Base-by-base conservation (phyloP, 1,140 invertebrate genomes). In the Coenobita brevimanus region DNA sequence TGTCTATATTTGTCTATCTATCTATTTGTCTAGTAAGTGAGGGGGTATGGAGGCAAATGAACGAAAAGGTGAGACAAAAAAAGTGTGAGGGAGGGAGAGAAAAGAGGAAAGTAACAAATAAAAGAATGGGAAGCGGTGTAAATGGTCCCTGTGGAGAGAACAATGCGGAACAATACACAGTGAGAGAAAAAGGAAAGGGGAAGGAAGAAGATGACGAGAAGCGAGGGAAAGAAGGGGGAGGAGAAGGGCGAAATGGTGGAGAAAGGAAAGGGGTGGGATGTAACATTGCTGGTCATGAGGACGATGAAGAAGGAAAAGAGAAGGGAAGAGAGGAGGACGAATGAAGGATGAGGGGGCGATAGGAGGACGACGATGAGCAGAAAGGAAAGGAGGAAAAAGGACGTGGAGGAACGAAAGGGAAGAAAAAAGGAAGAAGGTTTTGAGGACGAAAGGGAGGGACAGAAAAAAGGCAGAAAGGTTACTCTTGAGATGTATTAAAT, bases 11-110 rank as follows among this genome's bases (percentile, higher is more conserved):
- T n/a, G n/a, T n/a, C n/a, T n/a, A n/a, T n/a, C n/a, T n/a, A n/a
- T n/a, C n/a, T n/a, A n/a, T n/a, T n/a, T n/a, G n/a, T n/a, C n/a
- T n/a, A n/a, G n/a, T n/a, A n/a, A n/a, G n/a, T n/a, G 54, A 57
- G n/a, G 54, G 54, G n/a, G 54, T n/a, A n/a, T 13, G n/a, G 54
- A 57, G 54, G 54, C n/a, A 57, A 57, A 57, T 13, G 54, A n/a
- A 57, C n/a, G 54, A 57, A 57, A n/a, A n/a, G 54, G n/a, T n/a
- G n/a, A 57, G n/a, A 57, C 54, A n/a, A 57, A 57, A n/a, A 57
- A 57, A 10, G 54, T 57, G 54, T 13, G 54, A 57, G 54, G n/a
- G 54, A 57, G n/a, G n/a, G 54, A 57, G 54, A 57, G n/a, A 57
- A 57, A n/a, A 57, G n/a, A n/a, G n/a, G n/a, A 57, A 57, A 57